Evolutionary conservation across 2,797 vertebrate genomes (phyloP).

Genomic region (Pterois miles): DNA sequence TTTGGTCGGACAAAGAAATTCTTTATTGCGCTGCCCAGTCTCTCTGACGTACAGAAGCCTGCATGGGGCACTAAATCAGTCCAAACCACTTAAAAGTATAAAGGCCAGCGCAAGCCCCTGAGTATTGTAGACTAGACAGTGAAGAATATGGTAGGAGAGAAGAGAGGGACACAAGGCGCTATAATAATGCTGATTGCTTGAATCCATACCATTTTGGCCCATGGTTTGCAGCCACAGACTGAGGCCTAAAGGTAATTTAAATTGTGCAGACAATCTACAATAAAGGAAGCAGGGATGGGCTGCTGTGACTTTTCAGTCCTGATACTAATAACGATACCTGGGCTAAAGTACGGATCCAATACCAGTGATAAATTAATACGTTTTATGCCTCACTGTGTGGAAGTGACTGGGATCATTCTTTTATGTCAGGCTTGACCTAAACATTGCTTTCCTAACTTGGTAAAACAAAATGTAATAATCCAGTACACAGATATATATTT

Average conservation of each 20-base stretch:
- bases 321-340: too few relatives aligned
- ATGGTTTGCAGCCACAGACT: constrained; percentile 24
- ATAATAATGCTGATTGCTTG: constrained; percentile 57
- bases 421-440: too few relatives aligned
- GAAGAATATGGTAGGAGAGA: constrained; percentile 51
- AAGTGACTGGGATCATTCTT: too few relatives aligned
- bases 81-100: constrained; percentile 69
- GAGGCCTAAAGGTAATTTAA: constrained; percentile 13
- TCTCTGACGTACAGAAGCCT: constrained; percentile 48
- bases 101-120: constrained; percentile 56
- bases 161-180: constrained; percentile 27
- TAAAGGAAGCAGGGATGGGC: neutral
- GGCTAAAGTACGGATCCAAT: accelerated
- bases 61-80: constrained; percentile 62
- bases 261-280: constrained; percentile 5
- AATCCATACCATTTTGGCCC: constrained; percentile 50
- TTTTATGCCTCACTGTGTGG: accelerated
- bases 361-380: too few relatives aligned
- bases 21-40: constrained; percentile 39
- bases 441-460: too few relatives aligned
- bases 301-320: too few relatives aligned
- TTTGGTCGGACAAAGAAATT: constrained; percentile 44
- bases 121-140: constrained; percentile 62
- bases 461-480: too few relatives aligned
- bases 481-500: too few relatives aligned